Conservation (phyloP, 2,113 vertebrate genomes). For the Neotragus pygmaeus region DNA sequence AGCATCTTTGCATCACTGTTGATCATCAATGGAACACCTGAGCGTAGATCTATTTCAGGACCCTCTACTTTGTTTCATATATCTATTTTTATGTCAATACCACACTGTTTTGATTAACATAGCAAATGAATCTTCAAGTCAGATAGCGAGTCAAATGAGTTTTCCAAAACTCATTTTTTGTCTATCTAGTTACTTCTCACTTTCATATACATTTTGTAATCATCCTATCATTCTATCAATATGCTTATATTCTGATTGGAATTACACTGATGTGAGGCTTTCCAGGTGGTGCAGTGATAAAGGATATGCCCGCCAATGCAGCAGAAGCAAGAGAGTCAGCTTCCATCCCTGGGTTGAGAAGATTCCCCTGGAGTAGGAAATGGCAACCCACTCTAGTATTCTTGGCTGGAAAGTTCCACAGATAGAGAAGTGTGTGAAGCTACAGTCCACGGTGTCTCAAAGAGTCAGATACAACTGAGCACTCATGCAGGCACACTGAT, state of each 20-base stretch:
- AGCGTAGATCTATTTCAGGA: neutral
- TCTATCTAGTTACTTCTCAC: neutral
- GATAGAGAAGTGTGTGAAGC: neutral
- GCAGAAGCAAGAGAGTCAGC: neutral
- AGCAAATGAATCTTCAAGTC: neutral
- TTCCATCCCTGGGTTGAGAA: neutral
- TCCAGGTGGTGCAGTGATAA: neutral
- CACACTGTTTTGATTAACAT: neutral
- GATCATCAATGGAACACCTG: neutral
- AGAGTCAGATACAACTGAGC: neutral
- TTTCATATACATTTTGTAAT: neutral
- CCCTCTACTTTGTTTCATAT: neutral
- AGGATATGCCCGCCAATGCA: neutral
- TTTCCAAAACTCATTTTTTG: neutral
- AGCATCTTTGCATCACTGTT: neutral
- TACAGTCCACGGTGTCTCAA: neutral
- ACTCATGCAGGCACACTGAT: neutral
- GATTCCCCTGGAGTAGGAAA: neutral
- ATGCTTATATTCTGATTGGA: neutral
- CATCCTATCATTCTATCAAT: neutral
- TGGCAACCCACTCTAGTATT: neutral
- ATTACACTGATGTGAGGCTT: neutral
- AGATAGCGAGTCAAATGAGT: neutral
- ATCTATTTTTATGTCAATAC: neutral
- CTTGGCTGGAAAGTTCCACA: neutral